A percentile compares a stretch with the other conserved stretches of the same genome.
Evolutionary conservation across 2,113 vertebrate species (phyloP).

Genomic region (Balaeniceps rex): DNA sequence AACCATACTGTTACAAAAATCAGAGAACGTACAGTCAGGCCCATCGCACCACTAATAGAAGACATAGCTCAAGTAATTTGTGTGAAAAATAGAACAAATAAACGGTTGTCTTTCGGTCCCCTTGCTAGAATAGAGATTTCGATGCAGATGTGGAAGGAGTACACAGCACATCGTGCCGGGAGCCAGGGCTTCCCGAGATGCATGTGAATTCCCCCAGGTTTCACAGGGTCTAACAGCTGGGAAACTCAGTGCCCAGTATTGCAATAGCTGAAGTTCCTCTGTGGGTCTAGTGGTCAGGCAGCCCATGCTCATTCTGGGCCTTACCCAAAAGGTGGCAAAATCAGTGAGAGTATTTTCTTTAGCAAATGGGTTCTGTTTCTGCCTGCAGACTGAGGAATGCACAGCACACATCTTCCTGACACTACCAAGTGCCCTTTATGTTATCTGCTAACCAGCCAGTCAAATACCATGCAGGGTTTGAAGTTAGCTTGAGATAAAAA

Average conservation of each 20-base stretch:
- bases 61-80: background rate
- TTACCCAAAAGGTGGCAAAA: background rate
- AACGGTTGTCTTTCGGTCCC: background rate
- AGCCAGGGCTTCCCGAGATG: background rate
- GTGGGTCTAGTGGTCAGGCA: background rate
- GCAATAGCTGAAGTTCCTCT: background rate
- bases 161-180: background rate
- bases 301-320: background rate
- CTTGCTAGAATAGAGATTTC: background rate
- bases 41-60: background rate
- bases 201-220: background rate
- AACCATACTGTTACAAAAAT: background rate
- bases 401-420: background rate
- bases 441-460: background rate
- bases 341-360: background rate
- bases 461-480: background rate
- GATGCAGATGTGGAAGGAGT: background rate
- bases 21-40: background rate
- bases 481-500: background rate
- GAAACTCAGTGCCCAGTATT: background rate
- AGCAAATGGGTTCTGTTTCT: background rate
- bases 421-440: background rate
- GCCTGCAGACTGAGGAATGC: background rate
- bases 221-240: background rate
- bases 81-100: background rate